Percentiles rank a stretch among this genome's conserved stretches.
Evolutionary conservation across 1,140 invertebrate species (phyloP).

Genomic region (Elymnias hypermnestra): DNA sequence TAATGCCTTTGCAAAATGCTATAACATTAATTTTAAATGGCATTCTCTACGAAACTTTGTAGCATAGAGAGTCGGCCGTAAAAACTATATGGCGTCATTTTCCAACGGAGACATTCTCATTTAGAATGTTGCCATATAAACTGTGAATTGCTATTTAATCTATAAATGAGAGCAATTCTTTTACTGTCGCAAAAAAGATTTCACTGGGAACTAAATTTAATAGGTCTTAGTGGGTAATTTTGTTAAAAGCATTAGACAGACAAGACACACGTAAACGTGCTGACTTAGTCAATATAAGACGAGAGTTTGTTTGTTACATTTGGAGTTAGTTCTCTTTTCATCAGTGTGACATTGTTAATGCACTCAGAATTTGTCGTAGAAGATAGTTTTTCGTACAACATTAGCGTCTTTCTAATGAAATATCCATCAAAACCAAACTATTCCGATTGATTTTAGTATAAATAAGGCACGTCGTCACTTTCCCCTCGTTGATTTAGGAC

Average conservation of each 20-base stretch:
- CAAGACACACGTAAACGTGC: too few relatives aligned
- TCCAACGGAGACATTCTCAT: slow-evolving; percentile 9
- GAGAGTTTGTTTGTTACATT: too few relatives aligned
- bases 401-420: too few relatives aligned
- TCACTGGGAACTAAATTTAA: not conserved
- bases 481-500: too few relatives aligned
- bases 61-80: slow-evolving; percentile 6
- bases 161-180: slow-evolving; percentile 3
- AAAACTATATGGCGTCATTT: slow-evolving; percentile 18
- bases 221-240: not conserved
- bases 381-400: too few relatives aligned
- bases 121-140: slow-evolving; percentile 4
- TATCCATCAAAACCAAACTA: too few relatives aligned
- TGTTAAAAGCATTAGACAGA: not conserved
- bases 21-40: slow-evolving; percentile 9
- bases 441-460: too few relatives aligned
- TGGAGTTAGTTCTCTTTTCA: too few relatives aligned
- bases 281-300: too few relatives aligned
- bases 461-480: too few relatives aligned
- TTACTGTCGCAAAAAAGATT: slow-evolving; percentile 2
- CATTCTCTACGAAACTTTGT: slow-evolving; percentile 8
- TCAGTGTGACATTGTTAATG: too few relatives aligned
- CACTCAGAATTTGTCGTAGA: too few relatives aligned
- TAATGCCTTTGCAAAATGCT: slow-evolving; percentile 1
- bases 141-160: slow-evolving; percentile 5